These are phyloP conservation scores for Brotogeris chrysoptera DNA, from an alignment of 2,797 vertebrate species.

Conservation along the genomic window DNA sequence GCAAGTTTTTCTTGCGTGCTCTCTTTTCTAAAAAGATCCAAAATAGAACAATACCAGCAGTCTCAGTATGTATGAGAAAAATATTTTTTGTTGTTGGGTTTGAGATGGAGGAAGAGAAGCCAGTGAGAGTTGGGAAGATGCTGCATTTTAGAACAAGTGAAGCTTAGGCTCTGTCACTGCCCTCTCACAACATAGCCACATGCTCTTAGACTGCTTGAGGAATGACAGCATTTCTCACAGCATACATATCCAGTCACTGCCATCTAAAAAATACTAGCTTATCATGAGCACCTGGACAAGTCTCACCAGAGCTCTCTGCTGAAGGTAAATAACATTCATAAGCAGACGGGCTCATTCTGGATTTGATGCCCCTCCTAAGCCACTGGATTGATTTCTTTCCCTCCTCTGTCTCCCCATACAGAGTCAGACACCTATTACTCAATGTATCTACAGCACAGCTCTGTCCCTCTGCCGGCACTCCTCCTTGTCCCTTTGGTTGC, in stretches of 20 bases:
- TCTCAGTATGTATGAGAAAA: neutral
- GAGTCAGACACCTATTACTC: neutral
- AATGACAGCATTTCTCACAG: neutral
- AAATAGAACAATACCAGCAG: neutral
- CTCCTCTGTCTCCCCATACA: neutral
- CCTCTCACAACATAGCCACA: neutral
- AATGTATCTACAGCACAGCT: neutral
- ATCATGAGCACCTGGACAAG: neutral
- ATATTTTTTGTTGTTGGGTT: neutral
- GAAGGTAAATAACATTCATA: neutral
- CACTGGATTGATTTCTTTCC: neutral
- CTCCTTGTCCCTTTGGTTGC: neutral
- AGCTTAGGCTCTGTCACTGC: neutral
- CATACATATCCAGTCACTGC: neutral
- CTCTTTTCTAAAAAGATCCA: neutral
- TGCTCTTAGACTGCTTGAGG: neutral
- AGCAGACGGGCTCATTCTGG: neutral
- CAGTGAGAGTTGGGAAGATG: neutral
- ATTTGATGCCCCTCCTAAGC: neutral
- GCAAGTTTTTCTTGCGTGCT: neutral
- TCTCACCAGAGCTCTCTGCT: neutral
- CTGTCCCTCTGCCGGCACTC: neutral
- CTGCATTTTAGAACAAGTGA: neutral
- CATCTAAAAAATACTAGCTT: neutral
- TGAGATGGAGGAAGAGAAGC: neutral